A percentile compares a stretch with the other conserved stretches of the same genome.
Evolutionary conservation across 2,797 vertebrate species (phyloP).

Genomic region (Florisuga fusca): DNA sequence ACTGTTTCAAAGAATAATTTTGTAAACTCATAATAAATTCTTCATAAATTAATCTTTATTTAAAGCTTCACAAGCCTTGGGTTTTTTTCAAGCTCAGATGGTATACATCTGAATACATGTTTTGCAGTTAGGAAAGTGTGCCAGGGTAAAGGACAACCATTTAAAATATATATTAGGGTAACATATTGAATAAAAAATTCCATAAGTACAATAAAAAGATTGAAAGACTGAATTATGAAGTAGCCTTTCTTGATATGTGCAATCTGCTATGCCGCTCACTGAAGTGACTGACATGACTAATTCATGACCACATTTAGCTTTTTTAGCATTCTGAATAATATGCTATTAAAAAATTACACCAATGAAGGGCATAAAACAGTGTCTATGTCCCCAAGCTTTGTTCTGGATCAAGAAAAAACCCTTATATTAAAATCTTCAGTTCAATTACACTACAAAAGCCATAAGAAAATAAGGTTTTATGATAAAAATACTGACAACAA

Average conservation of each 20-base stretch:
- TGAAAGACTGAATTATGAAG: conserved; percentile 18
- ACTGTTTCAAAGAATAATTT: conserved; percentile 1
- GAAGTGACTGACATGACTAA: conserved; percentile 35
- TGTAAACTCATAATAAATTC: background rate
- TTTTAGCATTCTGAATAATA: conserved; percentile 20
- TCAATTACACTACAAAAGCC: background rate
- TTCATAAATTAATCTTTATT: background rate
- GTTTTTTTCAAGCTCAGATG: background rate
- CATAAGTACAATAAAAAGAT: background rate
- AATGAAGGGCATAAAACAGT: background rate
- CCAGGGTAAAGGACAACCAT: background rate
- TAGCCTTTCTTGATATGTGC: background rate
- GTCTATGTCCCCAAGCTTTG: background rate
- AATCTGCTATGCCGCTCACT: background rate
- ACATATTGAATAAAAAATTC: background rate
- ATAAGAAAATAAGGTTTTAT: background rate
- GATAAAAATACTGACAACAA: background rate
- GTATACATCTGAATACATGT: background rate
- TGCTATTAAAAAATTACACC: conserved; percentile 14
- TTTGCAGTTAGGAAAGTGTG: background rate
- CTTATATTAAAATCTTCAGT: background rate
- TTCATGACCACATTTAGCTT: conserved; percentile 42
- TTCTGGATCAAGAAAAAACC: background rate
- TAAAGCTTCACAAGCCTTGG: background rate
- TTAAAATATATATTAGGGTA: background rate